Evolutionary conservation across 2,113 vertebrate genomes (phyloP).

Genomic region (Neotragus pygmaeus): DNA sequence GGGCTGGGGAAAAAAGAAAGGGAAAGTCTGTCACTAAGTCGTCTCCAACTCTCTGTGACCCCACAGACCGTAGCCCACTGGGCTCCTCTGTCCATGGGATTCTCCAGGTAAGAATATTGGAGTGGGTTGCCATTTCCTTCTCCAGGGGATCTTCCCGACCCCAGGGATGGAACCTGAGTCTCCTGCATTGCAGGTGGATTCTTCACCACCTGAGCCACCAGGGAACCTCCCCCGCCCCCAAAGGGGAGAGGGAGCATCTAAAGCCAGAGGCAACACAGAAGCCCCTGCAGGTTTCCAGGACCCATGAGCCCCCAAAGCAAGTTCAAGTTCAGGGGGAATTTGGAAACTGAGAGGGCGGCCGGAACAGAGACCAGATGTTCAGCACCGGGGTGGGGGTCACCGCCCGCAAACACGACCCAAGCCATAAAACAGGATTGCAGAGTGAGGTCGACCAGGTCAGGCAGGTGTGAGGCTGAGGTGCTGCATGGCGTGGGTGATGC

Average conservation of each 20-base stretch:
- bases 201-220: neutral
- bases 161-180: neutral
- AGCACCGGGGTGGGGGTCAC: fast-evolving
- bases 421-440: too few relatives aligned
- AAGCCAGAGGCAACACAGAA: neutral
- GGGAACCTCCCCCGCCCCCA: neutral
- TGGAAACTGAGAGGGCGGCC: fast-evolving
- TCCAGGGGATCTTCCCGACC: neutral
- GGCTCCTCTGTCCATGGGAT: neutral
- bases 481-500: fast-evolving
- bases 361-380: too few relatives aligned
- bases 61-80: neutral
- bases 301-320: fast-evolving
- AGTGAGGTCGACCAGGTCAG: fast-evolving
- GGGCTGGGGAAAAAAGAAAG: neutral
- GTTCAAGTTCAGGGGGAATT: neutral
- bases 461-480: fast-evolving
- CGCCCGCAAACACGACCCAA: fast-evolving
- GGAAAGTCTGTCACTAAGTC: neutral
- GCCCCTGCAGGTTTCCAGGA: neutral
- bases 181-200: neutral
- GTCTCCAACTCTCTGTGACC: neutral
- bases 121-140: neutral
- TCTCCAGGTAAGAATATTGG: neutral
- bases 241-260: neutral